Evolutionary conservation across 2,113 vertebrate species (phyloP).

Genomic region (Ploceus nigricollis): DNA sequence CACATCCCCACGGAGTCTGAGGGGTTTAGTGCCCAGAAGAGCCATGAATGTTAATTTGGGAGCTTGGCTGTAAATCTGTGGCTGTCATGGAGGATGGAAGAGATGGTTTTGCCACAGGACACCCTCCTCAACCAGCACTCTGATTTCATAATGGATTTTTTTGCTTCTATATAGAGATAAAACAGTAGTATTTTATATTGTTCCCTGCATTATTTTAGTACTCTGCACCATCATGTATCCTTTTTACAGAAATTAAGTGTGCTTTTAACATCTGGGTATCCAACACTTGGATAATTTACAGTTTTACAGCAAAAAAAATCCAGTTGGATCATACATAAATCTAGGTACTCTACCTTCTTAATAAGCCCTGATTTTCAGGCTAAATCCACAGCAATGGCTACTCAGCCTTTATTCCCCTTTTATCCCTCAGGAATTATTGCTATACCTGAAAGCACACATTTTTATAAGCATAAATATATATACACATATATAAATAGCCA

Average conservation of each 20-base stretch:
- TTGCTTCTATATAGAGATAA: neutral
- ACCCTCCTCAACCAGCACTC: neutral
- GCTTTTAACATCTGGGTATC: neutral
- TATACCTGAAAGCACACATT: neutral
- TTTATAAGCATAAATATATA: neutral
- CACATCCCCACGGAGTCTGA: fast-evolving
- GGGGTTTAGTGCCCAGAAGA: neutral
- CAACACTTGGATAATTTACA: neutral
- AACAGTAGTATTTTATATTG: neutral
- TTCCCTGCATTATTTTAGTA: neutral
- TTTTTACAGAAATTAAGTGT: neutral
- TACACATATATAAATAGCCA: neutral
- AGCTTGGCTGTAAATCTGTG: neutral
- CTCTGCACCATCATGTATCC: neutral
- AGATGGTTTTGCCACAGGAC: neutral
- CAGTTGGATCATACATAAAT: neutral
- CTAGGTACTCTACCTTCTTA: neutral
- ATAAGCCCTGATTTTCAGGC: neutral
- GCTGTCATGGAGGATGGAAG: neutral
- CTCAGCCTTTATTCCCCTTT: neutral
- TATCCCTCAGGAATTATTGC: neutral
- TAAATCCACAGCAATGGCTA: neutral
- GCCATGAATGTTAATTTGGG: neutral
- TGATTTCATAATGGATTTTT: neutral
- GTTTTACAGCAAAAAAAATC: neutral